Evolutionary conservation across 2,797 vertebrate species (phyloP).

Genomic region (Margarornis squamiger): DNA sequence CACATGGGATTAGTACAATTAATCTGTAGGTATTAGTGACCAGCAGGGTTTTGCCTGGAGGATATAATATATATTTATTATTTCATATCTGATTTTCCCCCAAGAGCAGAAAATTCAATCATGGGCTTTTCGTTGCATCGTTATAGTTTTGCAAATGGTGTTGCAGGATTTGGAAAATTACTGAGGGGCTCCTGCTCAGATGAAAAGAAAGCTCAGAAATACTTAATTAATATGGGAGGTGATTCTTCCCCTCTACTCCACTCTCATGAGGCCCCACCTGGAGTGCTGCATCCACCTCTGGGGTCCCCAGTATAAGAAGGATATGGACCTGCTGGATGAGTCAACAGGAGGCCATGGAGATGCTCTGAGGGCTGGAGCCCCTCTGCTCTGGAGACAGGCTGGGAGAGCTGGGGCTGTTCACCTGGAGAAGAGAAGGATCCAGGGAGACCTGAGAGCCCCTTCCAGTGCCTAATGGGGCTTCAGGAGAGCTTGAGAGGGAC

Average conservation of each 20-base stretch:
- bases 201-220: not conserved
- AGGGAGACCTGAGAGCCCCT: fast-evolving
- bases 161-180: not conserved
- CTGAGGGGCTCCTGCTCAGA: not conserved
- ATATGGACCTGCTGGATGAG: fast-evolving
- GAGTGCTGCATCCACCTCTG: not conserved
- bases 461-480: not conserved
- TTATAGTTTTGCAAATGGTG: not conserved
- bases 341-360: fast-evolving
- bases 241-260: not conserved
- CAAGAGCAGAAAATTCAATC: slow-evolving; percentile 2
- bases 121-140: not conserved
- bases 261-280: not conserved
- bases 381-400: not conserved
- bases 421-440: not conserved
- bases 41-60: slow-evolving; percentile 7
- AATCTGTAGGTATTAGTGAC: slow-evolving; percentile 60
- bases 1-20: slow-evolving; percentile 56
- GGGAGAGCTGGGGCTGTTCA: fast-evolving
- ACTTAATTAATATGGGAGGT: not conserved
- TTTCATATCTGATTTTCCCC: slow-evolving; percentile 51
- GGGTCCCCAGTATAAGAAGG: not conserved
- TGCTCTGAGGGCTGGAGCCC: not conserved
- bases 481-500: not conserved
- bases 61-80: slow-evolving; percentile 62